phyloP scores from a whole-genome alignment of 2,113 vertebrate species.

The Hemichromis elongatus region DNA sequence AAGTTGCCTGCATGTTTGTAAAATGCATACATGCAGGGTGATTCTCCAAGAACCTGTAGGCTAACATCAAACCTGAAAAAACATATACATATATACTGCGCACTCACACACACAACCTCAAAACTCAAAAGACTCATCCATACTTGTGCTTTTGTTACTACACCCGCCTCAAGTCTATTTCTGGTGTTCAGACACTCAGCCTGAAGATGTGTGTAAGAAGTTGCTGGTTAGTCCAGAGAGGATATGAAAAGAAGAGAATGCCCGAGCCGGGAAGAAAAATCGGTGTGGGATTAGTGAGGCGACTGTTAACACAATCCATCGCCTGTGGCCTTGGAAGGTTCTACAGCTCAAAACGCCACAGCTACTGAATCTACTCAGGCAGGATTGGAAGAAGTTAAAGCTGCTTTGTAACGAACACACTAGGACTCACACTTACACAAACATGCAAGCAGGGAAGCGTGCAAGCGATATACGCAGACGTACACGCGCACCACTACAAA shows the following conservation, averaged over 20 bases:
- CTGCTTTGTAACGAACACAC: constrained; percentile 26
- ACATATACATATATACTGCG: neutral
- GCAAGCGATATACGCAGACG: neutral
- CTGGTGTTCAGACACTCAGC: constrained; percentile 32
- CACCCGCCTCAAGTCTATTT: constrained; percentile 25
- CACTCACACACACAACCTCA: neutral
- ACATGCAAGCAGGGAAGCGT: neutral
- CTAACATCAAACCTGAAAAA: neutral
- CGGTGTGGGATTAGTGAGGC: constrained; percentile 57
- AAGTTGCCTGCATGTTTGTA: too few species aligned
- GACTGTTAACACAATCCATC: constrained; percentile 54
- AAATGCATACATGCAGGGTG: neutral
- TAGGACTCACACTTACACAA: neutral
- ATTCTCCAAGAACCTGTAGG: neutral
- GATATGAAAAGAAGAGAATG: constrained; percentile 32
- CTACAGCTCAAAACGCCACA: constrained; percentile 25
- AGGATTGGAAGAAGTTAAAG: constrained; percentile 38
- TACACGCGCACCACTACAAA: neutral
- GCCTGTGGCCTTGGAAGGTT: constrained; percentile 50
- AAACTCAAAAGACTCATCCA: neutral
- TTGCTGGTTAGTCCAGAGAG: constrained; percentile 24
- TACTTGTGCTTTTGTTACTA: constrained; percentile 21
- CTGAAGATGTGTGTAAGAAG: constrained; percentile 47
- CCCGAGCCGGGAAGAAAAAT: constrained; percentile 9
- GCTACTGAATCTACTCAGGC: constrained; percentile 6